Evolutionary conservation across 2,797 vertebrate genomes (phyloP), one percentile per base, ranked within the genome.

Genomic region (Bovichtus variegatus): DNA sequence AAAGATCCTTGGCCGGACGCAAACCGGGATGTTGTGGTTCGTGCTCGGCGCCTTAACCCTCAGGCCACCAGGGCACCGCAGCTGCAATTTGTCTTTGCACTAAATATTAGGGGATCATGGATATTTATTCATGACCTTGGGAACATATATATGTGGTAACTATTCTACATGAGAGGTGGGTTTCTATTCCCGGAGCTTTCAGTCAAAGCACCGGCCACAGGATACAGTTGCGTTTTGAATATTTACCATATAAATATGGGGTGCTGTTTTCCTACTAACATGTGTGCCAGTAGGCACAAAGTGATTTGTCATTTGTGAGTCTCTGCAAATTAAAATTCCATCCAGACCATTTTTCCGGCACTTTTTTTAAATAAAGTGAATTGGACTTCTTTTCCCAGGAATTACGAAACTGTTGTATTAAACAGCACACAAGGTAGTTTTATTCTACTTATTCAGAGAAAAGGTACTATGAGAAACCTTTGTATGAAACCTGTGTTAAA

Each of bases 1-100:
- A 71, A 71, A 77, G 43, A 27, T 47, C 34, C 13, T 50, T 44
- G 55, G 19, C 36, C n/a, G 59, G 44, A 77, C 23, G 9, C 10
- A 19, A 31, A 55, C 27, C 41, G 46, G 44, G 68, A 66, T 51
- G 63, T 70, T 59, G 29, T n/a, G 6, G 40, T 49, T 73, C 7
- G 47, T 38, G 1, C 29, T 68, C 8, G 1, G 55, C 6, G 7
- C 34, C 16, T 44, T 62, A 46, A 66, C 49, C 57, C 55, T 61
- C 1, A 7, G 46, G 8, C 34, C 41, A 13, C 27, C 44, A 60
- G 44, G 51, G 13, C 46, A 61, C 31, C 1, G 5, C 21, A 7
- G 59, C 25, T 57, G 21, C 19, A 66, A 6, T 18, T 43, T 55
- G 41, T 58, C n/a, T 49, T 34, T 31, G n/a, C 62, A 23, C 21